Evolutionary conservation across 2,113 vertebrate species (phyloP).

Genomic region (Anthoscopus minutus): DNA sequence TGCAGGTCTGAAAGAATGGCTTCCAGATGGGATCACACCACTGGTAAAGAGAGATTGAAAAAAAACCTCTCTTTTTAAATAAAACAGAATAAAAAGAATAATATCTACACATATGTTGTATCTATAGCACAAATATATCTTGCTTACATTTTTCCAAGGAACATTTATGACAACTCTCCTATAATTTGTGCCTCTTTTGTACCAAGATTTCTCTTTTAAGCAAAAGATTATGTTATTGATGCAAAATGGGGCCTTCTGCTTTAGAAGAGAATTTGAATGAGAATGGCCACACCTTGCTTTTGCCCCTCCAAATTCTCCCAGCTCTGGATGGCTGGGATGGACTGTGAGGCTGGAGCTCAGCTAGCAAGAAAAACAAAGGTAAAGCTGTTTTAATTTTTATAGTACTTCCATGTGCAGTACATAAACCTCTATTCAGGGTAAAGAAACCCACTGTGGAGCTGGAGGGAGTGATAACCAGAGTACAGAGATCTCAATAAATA

Average conservation of each 20-base stretch:
- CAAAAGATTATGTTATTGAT: not conserved
- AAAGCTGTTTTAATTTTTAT: not conserved
- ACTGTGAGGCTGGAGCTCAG: not conserved
- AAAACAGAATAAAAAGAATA: not conserved
- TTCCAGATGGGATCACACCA: constrained; percentile 67
- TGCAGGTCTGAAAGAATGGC: constrained; percentile 36
- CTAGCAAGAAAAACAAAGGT: not conserved
- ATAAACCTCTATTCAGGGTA: not conserved
- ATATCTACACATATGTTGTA: not conserved
- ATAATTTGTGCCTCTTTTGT: not conserved
- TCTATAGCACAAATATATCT: not conserved
- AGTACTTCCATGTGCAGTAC: not conserved
- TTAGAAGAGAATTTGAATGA: not conserved
- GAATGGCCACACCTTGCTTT: not conserved
- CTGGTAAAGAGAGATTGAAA: not conserved
- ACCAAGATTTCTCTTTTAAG: not conserved
- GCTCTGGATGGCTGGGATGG: not conserved
- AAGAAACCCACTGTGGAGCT: not conserved
- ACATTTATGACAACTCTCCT: not conserved
- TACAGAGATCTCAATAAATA: not conserved
- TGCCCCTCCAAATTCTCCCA: not conserved
- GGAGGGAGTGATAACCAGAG: not conserved
- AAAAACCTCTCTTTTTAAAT: not conserved
- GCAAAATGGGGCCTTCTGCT: not conserved
- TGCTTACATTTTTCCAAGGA: not conserved